These are phyloP conservation scores for Trialeurodes vaporariorum DNA, from an alignment of 1,140 invertebrate species.

Conservation along the genomic window DNA sequence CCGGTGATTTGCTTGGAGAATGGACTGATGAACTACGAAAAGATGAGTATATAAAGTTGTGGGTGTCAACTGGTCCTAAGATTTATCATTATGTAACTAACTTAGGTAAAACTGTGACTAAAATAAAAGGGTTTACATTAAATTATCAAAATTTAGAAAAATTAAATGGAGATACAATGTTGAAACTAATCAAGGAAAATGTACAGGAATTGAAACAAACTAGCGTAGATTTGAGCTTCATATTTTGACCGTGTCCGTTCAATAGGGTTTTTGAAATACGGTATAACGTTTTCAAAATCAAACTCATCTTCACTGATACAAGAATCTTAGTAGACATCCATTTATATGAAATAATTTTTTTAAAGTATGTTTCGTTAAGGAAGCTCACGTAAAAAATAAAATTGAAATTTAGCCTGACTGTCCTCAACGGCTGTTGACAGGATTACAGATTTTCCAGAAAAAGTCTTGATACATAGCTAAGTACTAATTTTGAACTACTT, in stretches of 20 bases:
- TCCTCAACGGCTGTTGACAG: too few species aligned
- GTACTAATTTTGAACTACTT: too few species aligned
- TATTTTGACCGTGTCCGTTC: constrained; percentile 13
- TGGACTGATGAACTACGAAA: constrained; percentile 7
- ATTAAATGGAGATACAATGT: constrained; percentile 10
- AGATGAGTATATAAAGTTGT: constrained; percentile 9
- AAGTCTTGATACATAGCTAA: too few species aligned
- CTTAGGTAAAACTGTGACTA: constrained; percentile 10
- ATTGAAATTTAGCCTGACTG: too few species aligned
- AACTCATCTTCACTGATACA: constrained; percentile 8
- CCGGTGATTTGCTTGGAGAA: not conserved
- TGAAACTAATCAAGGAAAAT: not conserved
- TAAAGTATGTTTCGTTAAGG: constrained; percentile 6
- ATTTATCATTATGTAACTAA: constrained; percentile 12
- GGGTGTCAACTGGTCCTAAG: constrained; percentile 10
- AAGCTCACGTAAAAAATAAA: too few species aligned
- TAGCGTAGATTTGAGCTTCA: constrained; percentile 5
- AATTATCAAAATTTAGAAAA: constrained; percentile 14
- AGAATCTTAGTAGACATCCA: constrained; percentile 13
- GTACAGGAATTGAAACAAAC: not conserved
- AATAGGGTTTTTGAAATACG: constrained; percentile 14
- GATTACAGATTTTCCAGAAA: too few species aligned
- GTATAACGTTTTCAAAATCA: constrained; percentile 16
- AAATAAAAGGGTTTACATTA: constrained; percentile 10
- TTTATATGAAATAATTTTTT: constrained; percentile 12